Evolutionary conservation across 1,140 invertebrate genomes (phyloP).

Genomic region (Chironomus striatipennis): DNA sequence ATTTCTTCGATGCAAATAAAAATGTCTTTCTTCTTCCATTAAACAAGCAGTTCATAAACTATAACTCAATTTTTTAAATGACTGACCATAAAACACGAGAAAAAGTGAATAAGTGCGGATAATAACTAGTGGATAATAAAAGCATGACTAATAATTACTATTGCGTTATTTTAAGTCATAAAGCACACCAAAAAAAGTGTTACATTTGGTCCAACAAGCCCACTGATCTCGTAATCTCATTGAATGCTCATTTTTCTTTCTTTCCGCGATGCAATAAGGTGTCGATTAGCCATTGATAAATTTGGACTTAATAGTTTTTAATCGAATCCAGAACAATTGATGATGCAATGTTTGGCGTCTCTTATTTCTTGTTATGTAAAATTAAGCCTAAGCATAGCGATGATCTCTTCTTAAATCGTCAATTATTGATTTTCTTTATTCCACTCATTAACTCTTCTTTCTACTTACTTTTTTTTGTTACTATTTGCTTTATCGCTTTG

Average conservation of each 20-base stretch:
- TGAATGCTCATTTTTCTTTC: neutral
- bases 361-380: neutral
- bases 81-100: neutral
- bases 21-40: no score
- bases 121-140: neutral
- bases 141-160: neutral
- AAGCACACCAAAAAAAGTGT: neutral
- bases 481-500: neutral
- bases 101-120: neutral
- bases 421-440: neutral
- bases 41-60: no score
- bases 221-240: neutral
- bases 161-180: neutral
- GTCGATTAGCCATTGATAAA: constrained; percentile 8
- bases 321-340: neutral
- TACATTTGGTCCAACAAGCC: neutral
- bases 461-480: neutral
- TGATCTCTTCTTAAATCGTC: neutral
- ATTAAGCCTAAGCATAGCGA: neutral
- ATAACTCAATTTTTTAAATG: no score
- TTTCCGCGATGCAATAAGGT: neutral
- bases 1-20: no score
- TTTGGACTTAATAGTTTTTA: neutral
- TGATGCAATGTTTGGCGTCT: neutral
- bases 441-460: neutral